Conservation (phyloP, 2,113 vertebrate species). For the Epinephelus moara region DNA sequence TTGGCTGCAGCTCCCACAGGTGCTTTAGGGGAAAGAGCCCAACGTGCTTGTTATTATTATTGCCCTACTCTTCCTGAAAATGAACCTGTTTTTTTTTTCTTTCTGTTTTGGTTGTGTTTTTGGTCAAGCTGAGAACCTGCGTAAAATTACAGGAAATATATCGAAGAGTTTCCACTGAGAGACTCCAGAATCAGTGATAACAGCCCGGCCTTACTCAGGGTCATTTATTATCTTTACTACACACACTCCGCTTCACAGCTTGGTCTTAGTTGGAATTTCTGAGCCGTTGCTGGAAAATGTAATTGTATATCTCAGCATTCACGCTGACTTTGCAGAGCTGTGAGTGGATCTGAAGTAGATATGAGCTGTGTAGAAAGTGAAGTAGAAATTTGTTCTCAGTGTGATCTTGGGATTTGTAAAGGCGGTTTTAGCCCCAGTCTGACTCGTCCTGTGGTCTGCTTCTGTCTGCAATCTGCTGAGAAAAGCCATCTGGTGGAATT, state of each 20-base stretch:
- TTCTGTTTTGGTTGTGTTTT: slow-evolving; percentile 37
- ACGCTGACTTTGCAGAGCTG: slow-evolving; percentile 38
- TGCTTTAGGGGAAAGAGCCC: slow-evolving; percentile 59
- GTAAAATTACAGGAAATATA: slow-evolving; percentile 65
- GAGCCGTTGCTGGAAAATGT: slow-evolving; percentile 36
- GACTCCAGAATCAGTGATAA: slow-evolving; percentile 56
- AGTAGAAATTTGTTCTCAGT: neutral
- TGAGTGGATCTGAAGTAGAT: neutral
- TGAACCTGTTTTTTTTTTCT: slow-evolving; percentile 8
- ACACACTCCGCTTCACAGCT: slow-evolving; percentile 31
- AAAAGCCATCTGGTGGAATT: slow-evolving; percentile 46
- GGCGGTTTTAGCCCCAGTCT: neutral
- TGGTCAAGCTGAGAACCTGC: slow-evolving; percentile 23
- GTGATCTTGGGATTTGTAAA: slow-evolving; percentile 29
- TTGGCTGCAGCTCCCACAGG: slow-evolving; percentile 74
- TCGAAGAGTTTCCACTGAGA: slow-evolving; percentile 53
- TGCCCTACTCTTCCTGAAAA: slow-evolving; percentile 55
- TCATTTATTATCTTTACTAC: slow-evolving; percentile 66
- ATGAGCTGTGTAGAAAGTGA: neutral
- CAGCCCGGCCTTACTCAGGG: slow-evolving; percentile 32
- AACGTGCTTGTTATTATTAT: slow-evolving; percentile 70
- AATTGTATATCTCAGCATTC: slow-evolving; percentile 2
- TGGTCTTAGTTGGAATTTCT: slow-evolving; percentile 25
- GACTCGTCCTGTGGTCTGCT: slow-evolving; percentile 34
- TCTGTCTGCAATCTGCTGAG: slow-evolving; percentile 33